Percentiles rank a stretch among this genome's conserved stretches.
These are phyloP conservation scores for Periophthalmodon schlosseri DNA, from an alignment of 2,113 vertebrate species.

Conservation along the genomic window DNA sequence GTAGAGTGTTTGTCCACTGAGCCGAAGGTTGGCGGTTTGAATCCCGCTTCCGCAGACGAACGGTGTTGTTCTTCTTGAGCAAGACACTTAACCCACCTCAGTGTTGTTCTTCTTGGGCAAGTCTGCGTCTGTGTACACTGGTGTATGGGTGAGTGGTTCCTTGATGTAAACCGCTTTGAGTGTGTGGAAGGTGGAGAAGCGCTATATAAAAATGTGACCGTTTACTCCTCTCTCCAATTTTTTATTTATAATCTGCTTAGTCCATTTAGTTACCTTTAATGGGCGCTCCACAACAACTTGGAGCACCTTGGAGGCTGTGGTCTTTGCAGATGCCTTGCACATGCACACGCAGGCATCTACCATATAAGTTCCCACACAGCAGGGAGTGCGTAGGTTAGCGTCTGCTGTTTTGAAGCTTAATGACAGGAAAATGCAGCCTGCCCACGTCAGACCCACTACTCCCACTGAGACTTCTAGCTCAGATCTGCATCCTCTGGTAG, in stretches of 20 bases:
- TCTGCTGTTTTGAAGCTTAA: slow-evolving; percentile 42
- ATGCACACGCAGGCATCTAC: slow-evolving; percentile 17
- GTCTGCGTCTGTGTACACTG: no score
- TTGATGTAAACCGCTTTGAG: no score
- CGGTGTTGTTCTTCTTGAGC: no score
- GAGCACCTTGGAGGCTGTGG: slow-evolving; percentile 51
- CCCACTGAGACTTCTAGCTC: slow-evolving; percentile 35
- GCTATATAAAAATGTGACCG: no score
- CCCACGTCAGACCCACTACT: slow-evolving; percentile 21
- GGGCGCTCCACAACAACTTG: slow-evolving; percentile 36
- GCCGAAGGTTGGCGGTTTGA: no score
- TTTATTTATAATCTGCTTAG: slow-evolving; percentile 57
- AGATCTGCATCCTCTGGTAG: slow-evolving; percentile 30
- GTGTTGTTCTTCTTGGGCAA: no score
- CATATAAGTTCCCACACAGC: slow-evolving; percentile 5
- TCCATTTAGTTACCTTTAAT: slow-evolving; percentile 58
- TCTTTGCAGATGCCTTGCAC: slow-evolving; percentile 24
- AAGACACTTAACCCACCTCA: no score
- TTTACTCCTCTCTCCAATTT: background rate
- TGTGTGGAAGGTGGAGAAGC: no score
- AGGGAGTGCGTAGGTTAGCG: slow-evolving; percentile 21
- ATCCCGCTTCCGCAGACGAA: no score
- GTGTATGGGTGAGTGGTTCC: no score
- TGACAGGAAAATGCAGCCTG: slow-evolving; percentile 45
- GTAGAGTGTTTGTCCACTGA: no score